Evolutionary conservation across 2,888 invertebrate genomes (phyloP), one percentile per base, ranked within the genome.

Genomic region (Drosophila flavopinicola): DNA sequence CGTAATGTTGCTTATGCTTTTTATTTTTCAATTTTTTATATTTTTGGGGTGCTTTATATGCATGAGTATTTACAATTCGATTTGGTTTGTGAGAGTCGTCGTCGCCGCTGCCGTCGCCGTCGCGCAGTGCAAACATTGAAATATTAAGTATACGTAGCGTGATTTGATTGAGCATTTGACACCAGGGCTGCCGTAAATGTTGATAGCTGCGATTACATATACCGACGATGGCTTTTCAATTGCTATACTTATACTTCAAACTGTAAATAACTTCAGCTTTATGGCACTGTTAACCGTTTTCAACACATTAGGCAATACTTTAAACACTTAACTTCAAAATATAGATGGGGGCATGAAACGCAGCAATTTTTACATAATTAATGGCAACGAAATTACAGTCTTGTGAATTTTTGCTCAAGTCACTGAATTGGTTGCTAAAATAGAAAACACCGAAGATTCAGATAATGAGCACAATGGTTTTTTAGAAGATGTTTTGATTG

Each of bases 101-200:
- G 52, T 10, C 65, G 52, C 11, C 61, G 52, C 11, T 63, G 57
- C 38, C 59, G 52, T 7, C 61, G 49, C 11, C 65, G 59, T 51
- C 11, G 35, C 41, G 33, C 32, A 27, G 58, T 53, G 75, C 75
- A 69, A 69, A 57, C 63, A 69, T 68, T 54, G 20, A 77, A 73
- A 71, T 71, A 85, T 86, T 63, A 84, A 79, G 80, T 77, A 80
- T 80, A 86, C 87, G 87, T 59, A 53, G 66, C 68, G 58, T 49
- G 57, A 25, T 64, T 66, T 74, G 56, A 66, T 59, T 68, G 68
- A 77, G 77, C 75, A 66, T 56, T 79, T 75, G 75, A 63, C 63
- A 58, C 57, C 64, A 75, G 75, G 75, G 75, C 72, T 75, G 72
- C 75, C 56, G 67, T 57, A 59, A 64, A 64, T 42, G 47, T 48